Evolutionary conservation across 37 sponge, comb jelly and placozoan species (phyloP), one percentile per base, ranked within the genome.

Genomic region (Aplysina aerophoba): DNA sequence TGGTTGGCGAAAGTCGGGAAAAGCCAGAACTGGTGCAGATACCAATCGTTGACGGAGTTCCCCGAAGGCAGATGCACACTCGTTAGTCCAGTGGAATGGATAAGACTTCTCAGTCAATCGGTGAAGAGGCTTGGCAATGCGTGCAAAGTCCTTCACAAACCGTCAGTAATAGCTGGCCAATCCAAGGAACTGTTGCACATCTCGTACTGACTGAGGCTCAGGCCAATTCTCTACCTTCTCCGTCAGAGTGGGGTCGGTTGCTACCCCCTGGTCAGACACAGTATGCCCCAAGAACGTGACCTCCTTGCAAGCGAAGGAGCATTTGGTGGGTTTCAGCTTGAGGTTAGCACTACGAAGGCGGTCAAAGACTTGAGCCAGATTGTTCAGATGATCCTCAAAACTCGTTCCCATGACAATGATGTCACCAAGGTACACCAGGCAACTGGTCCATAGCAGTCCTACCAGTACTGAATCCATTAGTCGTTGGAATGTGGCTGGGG

Each of bases 381-480:
- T 83, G 31, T 8, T 35, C 11, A 88, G 53, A 24, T 88, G 88
- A 28, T 61, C 79, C 14, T 27, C 2, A 88, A 88, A n/a, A 62
- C n/a, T 21, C 34, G 33, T 44, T 28, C 83, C 83, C 27, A 88
- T 28, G n/a, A 83, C 61, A 36, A 83, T 82, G 62, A 83, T 36
- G 28, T 88, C 84, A 39, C 83, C 88, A 44, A 88, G 24, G 55
- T 88, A 87, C 22, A 82, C 82, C 22, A 79, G 79, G 56, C 62
- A 81, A 17, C 75, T 74, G 20, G 62, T 38, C 63, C 82, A 82
- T 17, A 31, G 82, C 33, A 84, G 72, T 14, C 84, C 84, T 17
- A 50, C 57, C 75, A 84, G 27, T 34, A 69, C 50, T 21, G 57
- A 22, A 35, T 83, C 62, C 73, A 88, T 83, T 16, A 72, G 44